Conservation (phyloP, 2,113 vertebrate genomes). For the Zapornia atra region DNA sequence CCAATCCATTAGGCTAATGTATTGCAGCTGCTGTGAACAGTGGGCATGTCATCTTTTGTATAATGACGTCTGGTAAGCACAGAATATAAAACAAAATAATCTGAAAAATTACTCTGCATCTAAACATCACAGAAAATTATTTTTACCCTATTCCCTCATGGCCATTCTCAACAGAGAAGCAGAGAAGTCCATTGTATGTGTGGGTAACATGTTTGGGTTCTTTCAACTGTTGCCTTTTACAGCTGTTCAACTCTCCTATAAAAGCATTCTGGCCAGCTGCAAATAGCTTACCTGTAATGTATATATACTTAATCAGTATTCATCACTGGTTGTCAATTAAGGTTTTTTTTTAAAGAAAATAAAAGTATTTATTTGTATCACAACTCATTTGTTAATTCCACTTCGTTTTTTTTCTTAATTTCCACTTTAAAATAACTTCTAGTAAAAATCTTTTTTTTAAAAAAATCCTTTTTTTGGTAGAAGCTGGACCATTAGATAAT, state of each 20-base stretch:
- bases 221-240: neutral
- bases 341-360: neutral
- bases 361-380: neutral
- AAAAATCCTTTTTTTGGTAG: neutral
- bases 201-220: neutral
- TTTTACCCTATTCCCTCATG: neutral
- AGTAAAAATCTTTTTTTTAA: neutral
- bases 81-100: constrained; percentile 64
- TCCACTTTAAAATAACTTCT: neutral
- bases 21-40: constrained; percentile 71
- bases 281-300: neutral
- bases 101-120: constrained; percentile 21
- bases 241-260: neutral
- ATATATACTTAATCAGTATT: neutral
- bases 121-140: neutral
- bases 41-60: constrained; percentile 52
- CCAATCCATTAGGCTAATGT: constrained; percentile 74
- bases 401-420: neutral
- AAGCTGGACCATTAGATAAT: neutral
- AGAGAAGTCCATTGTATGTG: neutral
- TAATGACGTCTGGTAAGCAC: constrained; percentile 44
- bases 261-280: neutral
- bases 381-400: neutral
- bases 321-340: neutral
- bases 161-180: neutral